These are phyloP conservation scores for Dermochelys coriacea DNA, from an alignment of 2,797 vertebrate species.

Conservation along the genomic window DNA sequence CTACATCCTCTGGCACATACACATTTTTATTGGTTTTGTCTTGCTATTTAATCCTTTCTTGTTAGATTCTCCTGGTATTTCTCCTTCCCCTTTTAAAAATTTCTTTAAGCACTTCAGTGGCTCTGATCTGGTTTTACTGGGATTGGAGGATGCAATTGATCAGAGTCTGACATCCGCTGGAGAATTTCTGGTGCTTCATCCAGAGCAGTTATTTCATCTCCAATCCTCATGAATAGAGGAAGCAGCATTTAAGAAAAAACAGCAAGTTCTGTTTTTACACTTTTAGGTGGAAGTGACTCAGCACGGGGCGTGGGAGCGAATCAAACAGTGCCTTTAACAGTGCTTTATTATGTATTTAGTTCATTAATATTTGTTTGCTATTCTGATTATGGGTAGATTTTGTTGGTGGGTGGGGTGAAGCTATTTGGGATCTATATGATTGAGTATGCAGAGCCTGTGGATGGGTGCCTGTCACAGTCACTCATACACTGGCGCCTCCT, in stretches of 20 bases:
- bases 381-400: neutral
- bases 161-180: neutral
- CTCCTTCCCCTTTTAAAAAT: neutral
- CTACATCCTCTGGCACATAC: neutral
- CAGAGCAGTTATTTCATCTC: neutral
- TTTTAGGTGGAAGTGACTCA: neutral
- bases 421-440: neutral
- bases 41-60: neutral
- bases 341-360: neutral
- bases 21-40: neutral
- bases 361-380: neutral
- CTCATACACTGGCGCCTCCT: no score
- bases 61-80: neutral
- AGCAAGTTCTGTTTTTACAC: neutral
- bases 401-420: neutral
- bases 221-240: conserved; percentile 17
- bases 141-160: neutral
- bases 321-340: neutral
- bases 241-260: neutral
- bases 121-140: neutral
- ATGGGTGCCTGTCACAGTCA: neutral
- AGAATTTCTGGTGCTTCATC: neutral
- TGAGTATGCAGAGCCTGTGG: neutral
- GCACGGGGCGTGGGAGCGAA: neutral
- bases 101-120: neutral